Evolutionary conservation across 2,113 vertebrate species (phyloP).

Genomic region (Pollimyrus isidori): DNA sequence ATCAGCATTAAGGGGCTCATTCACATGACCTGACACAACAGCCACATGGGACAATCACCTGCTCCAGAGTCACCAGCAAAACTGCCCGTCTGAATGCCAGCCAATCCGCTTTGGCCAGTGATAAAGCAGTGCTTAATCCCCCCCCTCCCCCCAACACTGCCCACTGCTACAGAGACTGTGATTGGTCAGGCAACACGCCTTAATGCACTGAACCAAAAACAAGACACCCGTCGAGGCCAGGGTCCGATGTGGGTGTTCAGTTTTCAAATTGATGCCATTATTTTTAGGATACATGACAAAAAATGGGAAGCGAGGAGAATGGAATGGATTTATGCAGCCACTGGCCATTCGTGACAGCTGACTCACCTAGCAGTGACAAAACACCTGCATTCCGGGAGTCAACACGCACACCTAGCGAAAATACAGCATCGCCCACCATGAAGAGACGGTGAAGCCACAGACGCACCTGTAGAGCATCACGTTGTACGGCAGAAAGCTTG

Average conservation of each 20-base stretch:
- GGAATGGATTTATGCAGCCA: not conserved
- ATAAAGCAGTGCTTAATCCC: not conserved
- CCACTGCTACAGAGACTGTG: not conserved
- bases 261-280: not conserved
- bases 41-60: not conserved
- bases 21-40: not conserved
- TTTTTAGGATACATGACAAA: not conserved
- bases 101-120: not conserved
- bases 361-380: not conserved
- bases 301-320: not conserved
- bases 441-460: not conserved
- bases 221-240: not conserved
- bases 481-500: conserved; percentile 90
- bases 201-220: not conserved
- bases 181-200: not conserved
- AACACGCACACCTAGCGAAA: not conserved
- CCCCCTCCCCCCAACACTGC: not conserved
- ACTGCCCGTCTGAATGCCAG: not conserved
- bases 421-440: not conserved
- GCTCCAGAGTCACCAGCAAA: not conserved
- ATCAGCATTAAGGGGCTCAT: not conserved
- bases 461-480: conserved; percentile 94
- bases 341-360: not conserved
- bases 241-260: not conserved
- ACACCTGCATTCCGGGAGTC: not conserved